phyloP scores from a whole-genome alignment of 2,797 vertebrate genomes.

The Anguilla anguilla region DNA sequence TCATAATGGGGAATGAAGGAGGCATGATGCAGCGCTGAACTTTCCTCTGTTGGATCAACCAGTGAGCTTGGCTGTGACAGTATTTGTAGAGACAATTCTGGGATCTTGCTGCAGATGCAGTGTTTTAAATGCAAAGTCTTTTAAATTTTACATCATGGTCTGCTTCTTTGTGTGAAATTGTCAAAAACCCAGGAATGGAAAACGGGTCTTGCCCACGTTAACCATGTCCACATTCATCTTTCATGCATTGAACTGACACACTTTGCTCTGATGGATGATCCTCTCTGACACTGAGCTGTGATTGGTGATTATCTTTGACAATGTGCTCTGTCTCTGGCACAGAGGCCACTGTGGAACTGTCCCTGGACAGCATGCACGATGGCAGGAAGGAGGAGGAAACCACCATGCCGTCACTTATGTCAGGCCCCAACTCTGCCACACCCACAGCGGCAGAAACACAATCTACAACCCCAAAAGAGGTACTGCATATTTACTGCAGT shows the following conservation, averaged over 20 bases:
- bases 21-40: too few species aligned
- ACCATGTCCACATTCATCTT: not conserved
- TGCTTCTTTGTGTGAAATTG: not conserved
- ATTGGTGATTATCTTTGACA: not conserved
- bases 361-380: slow-evolving; percentile 84
- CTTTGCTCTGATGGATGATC: not conserved
- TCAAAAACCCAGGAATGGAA: not conserved
- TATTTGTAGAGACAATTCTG: not conserved
- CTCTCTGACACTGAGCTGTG: slow-evolving; percentile 20
- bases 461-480: slow-evolving; percentile 82
- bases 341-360: slow-evolving; percentile 96
- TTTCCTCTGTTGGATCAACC: too few species aligned
- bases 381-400: slow-evolving; percentile 79
- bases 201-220: not conserved
- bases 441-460: slow-evolving; percentile 69
- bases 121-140: not conserved
- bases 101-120: not conserved
- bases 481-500: slow-evolving; percentile 52
- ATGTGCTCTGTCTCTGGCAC: slow-evolving; percentile 25
- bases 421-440: slow-evolving; percentile 62
- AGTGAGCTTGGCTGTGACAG: not conserved
- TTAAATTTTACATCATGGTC: not conserved
- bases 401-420: slow-evolving; percentile 67
- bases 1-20: too few species aligned
- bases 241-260: not conserved